Conservation (phyloP, 2,797 vertebrate genomes). For the Ctenopoma kingsleyae region DNA sequence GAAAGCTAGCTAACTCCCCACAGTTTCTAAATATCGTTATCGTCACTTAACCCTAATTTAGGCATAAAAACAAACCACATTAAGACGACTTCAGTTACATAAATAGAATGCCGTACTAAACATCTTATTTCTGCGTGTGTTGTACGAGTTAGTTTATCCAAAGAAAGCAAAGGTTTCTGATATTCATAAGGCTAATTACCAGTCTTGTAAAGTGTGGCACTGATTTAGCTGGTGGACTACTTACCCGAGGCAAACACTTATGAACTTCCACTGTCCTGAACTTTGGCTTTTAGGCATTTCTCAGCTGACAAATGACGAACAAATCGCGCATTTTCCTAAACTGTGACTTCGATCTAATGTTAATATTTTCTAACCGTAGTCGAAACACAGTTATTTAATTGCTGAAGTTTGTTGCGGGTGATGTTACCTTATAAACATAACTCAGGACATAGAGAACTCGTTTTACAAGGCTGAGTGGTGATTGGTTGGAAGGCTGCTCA, state of each 20-base stretch:
- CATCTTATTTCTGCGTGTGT: not conserved
- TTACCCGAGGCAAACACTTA: rapidly evolving
- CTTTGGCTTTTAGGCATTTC: slow-evolving; percentile 33
- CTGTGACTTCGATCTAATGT: rapidly evolving
- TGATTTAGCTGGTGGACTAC: slow-evolving; percentile 53
- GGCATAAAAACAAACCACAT: not conserved
- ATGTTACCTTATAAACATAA: not conserved
- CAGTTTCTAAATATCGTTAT: slow-evolving; percentile 22
- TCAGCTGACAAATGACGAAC: rapidly evolving
- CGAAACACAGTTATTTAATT: rapidly evolving
- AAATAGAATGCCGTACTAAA: too few species aligned
- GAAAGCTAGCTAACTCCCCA: slow-evolving; percentile 12
- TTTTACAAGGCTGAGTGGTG: slow-evolving; percentile 8
- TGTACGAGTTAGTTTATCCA: not conserved
- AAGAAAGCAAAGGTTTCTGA: not conserved
- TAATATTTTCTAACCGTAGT: rapidly evolving
- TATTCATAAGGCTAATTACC: slow-evolving; percentile 44
- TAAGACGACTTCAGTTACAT: too few species aligned
- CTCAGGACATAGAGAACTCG: not conserved
- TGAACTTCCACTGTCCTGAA: rapidly evolving
- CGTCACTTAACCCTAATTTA: not conserved
- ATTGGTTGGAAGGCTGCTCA: slow-evolving; percentile 48
- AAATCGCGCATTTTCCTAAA: rapidly evolving
- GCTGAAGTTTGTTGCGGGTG: rapidly evolving
- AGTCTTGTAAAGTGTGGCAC: slow-evolving; percentile 15